Evolutionary conservation across 2,888 invertebrate species (phyloP).

Genomic region (Sinopyrophorus schimmeli): DNA sequence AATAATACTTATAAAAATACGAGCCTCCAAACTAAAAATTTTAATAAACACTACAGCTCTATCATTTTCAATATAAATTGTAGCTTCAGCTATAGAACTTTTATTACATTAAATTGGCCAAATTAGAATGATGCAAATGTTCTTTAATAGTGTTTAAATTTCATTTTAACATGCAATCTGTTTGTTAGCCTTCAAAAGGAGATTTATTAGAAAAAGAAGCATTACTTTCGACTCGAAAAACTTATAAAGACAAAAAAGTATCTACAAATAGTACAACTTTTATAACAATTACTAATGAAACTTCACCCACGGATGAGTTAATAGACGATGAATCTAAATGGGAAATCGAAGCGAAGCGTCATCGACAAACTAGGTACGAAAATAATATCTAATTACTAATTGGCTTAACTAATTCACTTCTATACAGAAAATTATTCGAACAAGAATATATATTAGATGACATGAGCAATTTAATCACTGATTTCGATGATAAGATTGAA

Average conservation of each 20-base stretch:
- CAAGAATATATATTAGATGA: constrained; percentile 67
- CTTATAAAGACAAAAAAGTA: background rate
- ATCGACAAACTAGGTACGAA: constrained; percentile 58
- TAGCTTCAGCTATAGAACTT: no score
- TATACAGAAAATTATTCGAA: constrained; percentile 60
- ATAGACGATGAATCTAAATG: constrained; percentile 53
- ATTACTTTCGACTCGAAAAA: background rate
- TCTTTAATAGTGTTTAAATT: background rate
- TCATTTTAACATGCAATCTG: no score
- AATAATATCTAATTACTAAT: constrained; percentile 3
- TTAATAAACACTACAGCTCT: no score
- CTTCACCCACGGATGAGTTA: background rate
- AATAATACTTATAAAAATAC: no score
- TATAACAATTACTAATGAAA: background rate
- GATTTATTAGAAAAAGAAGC: constrained; percentile 10
- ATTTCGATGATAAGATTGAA: constrained; percentile 68
- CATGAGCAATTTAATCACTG: constrained; percentile 62
- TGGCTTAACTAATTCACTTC: background rate
- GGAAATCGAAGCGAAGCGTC: constrained; percentile 62
- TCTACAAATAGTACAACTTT: no score
- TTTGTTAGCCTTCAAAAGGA: background rate
- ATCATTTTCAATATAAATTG: no score
- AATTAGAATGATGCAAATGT: background rate
- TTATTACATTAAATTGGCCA: background rate
- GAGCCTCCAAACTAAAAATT: no score